These are phyloP conservation scores for Julus scandinavius DNA, from an alignment of 2,888 invertebrate genomes.

Conservation along the genomic window DNA sequence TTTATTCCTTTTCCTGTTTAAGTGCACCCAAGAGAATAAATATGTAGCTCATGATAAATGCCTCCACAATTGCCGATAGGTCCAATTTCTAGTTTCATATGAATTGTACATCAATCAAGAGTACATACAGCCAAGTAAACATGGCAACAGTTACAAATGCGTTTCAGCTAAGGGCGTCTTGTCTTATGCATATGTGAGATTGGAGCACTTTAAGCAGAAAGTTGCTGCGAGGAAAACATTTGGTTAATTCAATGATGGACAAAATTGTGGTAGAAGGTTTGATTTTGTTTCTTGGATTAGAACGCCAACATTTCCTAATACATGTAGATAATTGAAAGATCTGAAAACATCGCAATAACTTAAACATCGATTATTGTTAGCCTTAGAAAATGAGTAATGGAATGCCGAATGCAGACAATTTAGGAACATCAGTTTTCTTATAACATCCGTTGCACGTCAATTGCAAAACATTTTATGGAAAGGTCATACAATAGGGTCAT, in stretches of 20 bases:
- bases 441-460: too few relatives aligned
- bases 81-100: conserved; percentile 2
- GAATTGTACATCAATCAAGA: neutral
- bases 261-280: neutral
- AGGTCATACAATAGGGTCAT: too few relatives aligned
- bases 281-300: neutral
- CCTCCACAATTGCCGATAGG: neutral
- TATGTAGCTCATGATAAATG: neutral
- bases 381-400: too few relatives aligned
- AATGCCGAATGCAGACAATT: too few relatives aligned
- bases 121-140: neutral
- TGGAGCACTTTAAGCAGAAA: neutral
- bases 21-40: neutral
- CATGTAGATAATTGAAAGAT: neutral
- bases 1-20: neutral
- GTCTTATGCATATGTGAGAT: neutral
- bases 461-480: too few relatives aligned
- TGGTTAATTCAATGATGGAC: neutral
- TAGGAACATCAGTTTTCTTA: too few relatives aligned
- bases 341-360: neutral
- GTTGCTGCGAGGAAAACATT: neutral
- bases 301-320: too few relatives aligned
- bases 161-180: neutral
- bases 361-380: too few relatives aligned
- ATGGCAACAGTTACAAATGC: neutral